Percentiles rank a stretch among this genome's conserved stretches.
Evolutionary conservation across 2,113 vertebrate species (phyloP).

Genomic region (Peromyscus californicus): DNA sequence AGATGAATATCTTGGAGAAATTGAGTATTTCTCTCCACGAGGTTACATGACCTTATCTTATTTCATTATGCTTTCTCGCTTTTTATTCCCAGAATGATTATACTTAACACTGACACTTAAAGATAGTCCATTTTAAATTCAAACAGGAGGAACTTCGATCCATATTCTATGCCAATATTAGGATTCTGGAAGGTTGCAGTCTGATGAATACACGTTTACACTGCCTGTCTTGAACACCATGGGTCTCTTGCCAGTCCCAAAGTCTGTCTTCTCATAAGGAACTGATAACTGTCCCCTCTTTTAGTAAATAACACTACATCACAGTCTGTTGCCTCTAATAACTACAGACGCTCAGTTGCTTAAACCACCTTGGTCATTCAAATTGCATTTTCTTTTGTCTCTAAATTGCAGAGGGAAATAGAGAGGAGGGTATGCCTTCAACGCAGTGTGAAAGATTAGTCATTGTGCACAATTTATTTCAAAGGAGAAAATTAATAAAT

Average conservation of each 20-base stretch:
- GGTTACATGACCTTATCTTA: constrained; percentile 28
- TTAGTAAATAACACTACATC: constrained; percentile 80
- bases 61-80: constrained; percentile 59
- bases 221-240: not conserved
- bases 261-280: constrained; percentile 1
- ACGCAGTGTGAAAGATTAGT: constrained; percentile 75
- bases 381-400: constrained; percentile 74
- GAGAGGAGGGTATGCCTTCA: constrained; percentile 78
- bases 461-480: constrained; percentile 60
- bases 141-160: constrained; percentile 36
- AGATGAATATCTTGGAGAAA: constrained; percentile 61
- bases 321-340: constrained; percentile 29
- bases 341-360: constrained; percentile 62
- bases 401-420: constrained; percentile 63
- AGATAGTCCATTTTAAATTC: constrained; percentile 40
- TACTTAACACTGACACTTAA: constrained; percentile 65
- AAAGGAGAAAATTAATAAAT: constrained; percentile 73
- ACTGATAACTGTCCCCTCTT: constrained; percentile 64
- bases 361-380: constrained; percentile 68
- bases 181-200: constrained; percentile 46
- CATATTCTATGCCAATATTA: constrained; percentile 41
- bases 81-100: constrained; percentile 68
- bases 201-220: not conserved
- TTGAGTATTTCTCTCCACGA: constrained; percentile 52
- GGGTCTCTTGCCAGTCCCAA: not conserved